phyloP scores from a whole-genome alignment of 2,888 invertebrate species.

The Sinopyrophorus schimmeli region DNA sequence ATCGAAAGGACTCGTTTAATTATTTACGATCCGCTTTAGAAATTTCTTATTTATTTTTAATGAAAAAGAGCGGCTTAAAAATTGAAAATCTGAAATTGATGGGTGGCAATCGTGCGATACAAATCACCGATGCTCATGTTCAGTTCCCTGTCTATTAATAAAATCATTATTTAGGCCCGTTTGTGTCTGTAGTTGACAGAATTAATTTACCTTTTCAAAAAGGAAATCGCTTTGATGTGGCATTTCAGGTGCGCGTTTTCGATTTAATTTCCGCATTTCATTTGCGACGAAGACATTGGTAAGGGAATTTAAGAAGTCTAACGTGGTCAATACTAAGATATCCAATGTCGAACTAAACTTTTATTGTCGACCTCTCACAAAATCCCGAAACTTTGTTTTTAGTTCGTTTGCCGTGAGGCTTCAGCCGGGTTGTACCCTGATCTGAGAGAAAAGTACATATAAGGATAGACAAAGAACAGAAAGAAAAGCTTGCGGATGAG shows the following conservation, averaged over 20 bases:
- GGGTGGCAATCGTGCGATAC: constrained; percentile 34
- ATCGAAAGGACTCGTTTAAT: no score
- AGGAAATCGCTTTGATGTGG: constrained; percentile 41
- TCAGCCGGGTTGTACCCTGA: constrained; percentile 31
- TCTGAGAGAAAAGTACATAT: constrained; percentile 49
- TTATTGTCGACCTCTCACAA: constrained; percentile 39
- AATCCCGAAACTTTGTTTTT: constrained; percentile 47
- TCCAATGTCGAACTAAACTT: constrained; percentile 41
- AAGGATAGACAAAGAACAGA: constrained; percentile 44
- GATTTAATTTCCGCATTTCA: constrained; percentile 34
- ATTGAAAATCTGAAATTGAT: constrained; percentile 38
- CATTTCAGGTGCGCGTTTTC: constrained; percentile 36
- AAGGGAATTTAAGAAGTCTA: constrained; percentile 22
- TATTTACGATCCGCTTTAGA: not conserved
- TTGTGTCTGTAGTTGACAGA: constrained; percentile 43
- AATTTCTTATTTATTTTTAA: constrained; percentile 16
- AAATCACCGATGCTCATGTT: constrained; percentile 33
- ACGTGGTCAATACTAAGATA: constrained; percentile 38
- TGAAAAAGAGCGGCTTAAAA: constrained; percentile 32
- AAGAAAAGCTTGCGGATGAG: constrained; percentile 45
- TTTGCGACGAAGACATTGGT: constrained; percentile 21
- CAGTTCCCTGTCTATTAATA: constrained; percentile 36
- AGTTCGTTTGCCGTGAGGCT: constrained; percentile 46
- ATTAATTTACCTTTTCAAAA: constrained; percentile 43
- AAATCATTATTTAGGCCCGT: constrained; percentile 35